A percentile compares a stretch with the other conserved stretches of the same genome.
phyloP scores from a whole-genome alignment of 1,140 invertebrate species.

The Catajapyx aquilonaris region DNA sequence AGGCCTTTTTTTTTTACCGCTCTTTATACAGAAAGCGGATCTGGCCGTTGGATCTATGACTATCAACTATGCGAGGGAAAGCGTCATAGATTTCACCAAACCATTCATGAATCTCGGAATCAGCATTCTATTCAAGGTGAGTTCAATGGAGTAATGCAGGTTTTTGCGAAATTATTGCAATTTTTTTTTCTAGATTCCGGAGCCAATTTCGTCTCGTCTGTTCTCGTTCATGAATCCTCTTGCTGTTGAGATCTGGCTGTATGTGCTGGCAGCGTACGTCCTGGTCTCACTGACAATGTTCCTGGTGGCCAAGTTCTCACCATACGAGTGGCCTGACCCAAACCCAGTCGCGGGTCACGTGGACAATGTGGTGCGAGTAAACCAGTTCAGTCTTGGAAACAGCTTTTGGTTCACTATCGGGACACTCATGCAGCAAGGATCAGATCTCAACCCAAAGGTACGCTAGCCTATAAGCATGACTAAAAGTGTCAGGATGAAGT shows the following conservation, averaged over 20 bases:
- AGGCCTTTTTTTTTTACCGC: too few species aligned
- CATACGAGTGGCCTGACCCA: conserved; percentile 62
- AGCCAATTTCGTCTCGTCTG: conserved; percentile 44
- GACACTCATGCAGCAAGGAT: conserved; percentile 62
- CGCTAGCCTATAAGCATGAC: too few species aligned
- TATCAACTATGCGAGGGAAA: too few species aligned
- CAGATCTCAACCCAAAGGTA: conserved; percentile 57
- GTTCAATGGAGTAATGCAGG: too few species aligned
- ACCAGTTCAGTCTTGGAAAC: conserved; percentile 65
- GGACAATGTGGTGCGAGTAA: conserved; percentile 43
- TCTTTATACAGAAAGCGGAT: conserved; percentile 53
- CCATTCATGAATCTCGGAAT: too few species aligned
- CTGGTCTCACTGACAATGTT: conserved; percentile 64
- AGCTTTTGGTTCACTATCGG: conserved; percentile 64
- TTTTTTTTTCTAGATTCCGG: conserved; percentile 32
- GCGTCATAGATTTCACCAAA: too few species aligned
- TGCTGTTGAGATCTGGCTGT: conserved; percentile 63
- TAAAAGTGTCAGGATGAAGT: too few species aligned
- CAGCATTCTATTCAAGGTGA: too few species aligned
- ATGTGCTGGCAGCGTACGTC: conserved; percentile 51
- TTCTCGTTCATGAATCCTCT: conserved; percentile 77
- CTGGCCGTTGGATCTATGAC: conserved; percentile 83
- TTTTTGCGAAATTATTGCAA: too few species aligned
- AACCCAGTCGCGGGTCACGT: conserved; percentile 56
- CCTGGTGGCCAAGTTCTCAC: conserved; percentile 48